A percentile compares a stretch with the other conserved stretches of the same genome.
phyloP scores from a whole-genome alignment of 2,888 invertebrate genomes.

The Lycia hirtaria region DNA sequence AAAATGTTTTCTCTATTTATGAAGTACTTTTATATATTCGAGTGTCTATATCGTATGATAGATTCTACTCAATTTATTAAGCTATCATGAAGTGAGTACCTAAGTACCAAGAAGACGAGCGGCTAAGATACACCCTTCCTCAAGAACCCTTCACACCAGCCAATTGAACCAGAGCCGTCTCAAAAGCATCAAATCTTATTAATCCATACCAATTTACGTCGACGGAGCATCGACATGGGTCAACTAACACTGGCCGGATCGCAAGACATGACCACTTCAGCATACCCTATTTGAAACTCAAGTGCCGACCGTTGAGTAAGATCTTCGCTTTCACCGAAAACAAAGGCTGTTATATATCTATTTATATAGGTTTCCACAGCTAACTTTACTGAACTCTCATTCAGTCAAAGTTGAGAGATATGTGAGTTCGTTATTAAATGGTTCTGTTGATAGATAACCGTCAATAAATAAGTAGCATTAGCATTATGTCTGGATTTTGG shows the following conservation, averaged over 20 bases:
- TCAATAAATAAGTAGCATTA: slow-evolving; percentile 78
- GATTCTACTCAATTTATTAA: slow-evolving; percentile 8
- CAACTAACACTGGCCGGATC: slow-evolving; percentile 57
- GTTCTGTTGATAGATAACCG: slow-evolving; percentile 66
- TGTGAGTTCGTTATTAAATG: slow-evolving; percentile 27
- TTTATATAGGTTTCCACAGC: slow-evolving; percentile 26
- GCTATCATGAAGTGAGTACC: slow-evolving; percentile 18
- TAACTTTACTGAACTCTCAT: background rate
- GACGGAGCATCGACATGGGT: slow-evolving; percentile 49
- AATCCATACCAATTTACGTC: slow-evolving; percentile 61
- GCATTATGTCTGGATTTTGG: slow-evolving; percentile 59
- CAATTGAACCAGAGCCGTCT: slow-evolving; percentile 56
- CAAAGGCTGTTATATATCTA: slow-evolving; percentile 45
- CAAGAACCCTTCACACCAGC: slow-evolving; percentile 58
- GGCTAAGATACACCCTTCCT: slow-evolving; percentile 66
- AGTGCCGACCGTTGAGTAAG: slow-evolving; percentile 51
- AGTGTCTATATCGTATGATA: background rate
- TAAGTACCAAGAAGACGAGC: slow-evolving; percentile 24
- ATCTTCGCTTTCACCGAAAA: slow-evolving; percentile 45
- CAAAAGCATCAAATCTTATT: slow-evolving; percentile 50
- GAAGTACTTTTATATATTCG: background rate
- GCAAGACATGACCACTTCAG: slow-evolving; percentile 76
- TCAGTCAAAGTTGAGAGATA: background rate
- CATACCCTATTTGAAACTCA: slow-evolving; percentile 70
- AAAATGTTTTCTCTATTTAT: background rate